Conservation (phyloP, 2,797 vertebrate species). For the Sciurus vulgaris region DNA sequence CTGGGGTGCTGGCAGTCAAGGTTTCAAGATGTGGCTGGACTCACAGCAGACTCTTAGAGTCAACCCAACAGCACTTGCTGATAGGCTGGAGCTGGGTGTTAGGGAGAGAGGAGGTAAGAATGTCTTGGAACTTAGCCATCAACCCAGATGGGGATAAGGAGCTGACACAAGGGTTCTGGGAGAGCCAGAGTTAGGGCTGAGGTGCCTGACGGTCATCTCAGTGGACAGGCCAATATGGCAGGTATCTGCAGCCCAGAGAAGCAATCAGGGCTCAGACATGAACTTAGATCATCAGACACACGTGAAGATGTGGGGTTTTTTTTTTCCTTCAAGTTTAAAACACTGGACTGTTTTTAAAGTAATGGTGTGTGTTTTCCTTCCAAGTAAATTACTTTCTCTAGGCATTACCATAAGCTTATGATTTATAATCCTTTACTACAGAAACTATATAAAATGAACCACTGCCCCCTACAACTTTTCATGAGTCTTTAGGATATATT, state of each 20-base stretch:
- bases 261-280: neutral
- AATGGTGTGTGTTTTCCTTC: neutral
- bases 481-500: neutral
- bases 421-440: neutral
- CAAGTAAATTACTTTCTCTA: conserved; percentile 15
- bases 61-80: neutral
- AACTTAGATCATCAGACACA: neutral
- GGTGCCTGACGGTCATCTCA: neutral
- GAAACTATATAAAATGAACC: neutral
- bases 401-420: neutral
- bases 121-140: neutral
- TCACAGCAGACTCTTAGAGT: conserved; percentile 19
- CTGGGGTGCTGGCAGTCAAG: neutral
- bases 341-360: conserved; percentile 12
- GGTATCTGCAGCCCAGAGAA: neutral
- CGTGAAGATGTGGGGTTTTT: neutral
- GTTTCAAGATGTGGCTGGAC: neutral
- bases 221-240: neutral
- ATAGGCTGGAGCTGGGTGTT: neutral
- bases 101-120: neutral
- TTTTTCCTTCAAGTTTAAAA: neutral
- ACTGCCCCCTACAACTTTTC: neutral
- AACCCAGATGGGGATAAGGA: neutral
- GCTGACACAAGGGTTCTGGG: neutral
- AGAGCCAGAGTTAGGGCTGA: neutral